These are phyloP conservation scores for Oreochromis tanganicae DNA, from an alignment of 2,113 vertebrate genomes.

Conservation along the genomic window DNA sequence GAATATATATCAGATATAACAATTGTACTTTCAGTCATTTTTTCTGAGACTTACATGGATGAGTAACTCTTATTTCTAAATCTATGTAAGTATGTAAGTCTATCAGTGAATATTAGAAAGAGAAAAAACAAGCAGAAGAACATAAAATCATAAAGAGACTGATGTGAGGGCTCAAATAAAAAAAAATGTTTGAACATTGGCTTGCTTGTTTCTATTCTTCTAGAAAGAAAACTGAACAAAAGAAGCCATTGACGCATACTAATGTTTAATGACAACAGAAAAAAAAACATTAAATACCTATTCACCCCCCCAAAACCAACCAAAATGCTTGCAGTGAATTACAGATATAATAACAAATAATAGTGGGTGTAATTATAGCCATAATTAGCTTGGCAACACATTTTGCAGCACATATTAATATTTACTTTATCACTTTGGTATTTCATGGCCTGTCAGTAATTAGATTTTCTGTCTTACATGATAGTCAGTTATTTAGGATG, in stretches of 20 bases:
- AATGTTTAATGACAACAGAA: not conserved
- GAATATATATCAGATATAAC: not conserved
- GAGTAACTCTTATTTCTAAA: constrained; percentile 5
- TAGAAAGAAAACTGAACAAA: not conserved
- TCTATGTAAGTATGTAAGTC: not conserved
- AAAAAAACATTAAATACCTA: not conserved
- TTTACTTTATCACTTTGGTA: not conserved
- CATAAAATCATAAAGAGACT: not conserved
- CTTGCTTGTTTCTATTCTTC: not conserved
- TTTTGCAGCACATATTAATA: not conserved
- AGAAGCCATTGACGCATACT: rapidly evolving
- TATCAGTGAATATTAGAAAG: not conserved
- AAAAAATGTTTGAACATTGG: not conserved
- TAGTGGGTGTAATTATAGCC: not conserved
- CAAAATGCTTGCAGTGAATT: not conserved
- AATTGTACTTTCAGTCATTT: not conserved
- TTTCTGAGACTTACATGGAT: not conserved
- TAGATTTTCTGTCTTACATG: not conserved
- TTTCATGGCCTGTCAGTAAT: not conserved
- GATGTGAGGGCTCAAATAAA: not conserved
- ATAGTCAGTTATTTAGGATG: not conserved
- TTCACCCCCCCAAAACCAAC: not conserved
- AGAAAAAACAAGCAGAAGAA: not conserved
- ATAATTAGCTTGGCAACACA: not conserved
- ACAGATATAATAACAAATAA: not conserved